A percentile compares a stretch with the other conserved stretches of the same genome.
These are phyloP conservation scores for Cecidostiba fungosa DNA, from an alignment of 2,888 invertebrate genomes.

Conservation along the genomic window DNA sequence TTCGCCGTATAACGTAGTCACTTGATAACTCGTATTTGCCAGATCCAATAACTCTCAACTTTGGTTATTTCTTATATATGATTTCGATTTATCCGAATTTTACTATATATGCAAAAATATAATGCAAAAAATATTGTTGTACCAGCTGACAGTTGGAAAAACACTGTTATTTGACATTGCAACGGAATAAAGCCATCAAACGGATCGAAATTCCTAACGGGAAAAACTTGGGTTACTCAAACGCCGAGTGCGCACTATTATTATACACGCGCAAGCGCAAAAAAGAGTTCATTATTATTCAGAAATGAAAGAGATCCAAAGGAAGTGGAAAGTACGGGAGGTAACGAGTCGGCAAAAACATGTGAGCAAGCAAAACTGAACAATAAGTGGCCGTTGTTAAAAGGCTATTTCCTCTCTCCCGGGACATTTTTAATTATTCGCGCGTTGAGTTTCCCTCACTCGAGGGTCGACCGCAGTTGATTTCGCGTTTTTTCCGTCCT, in stretches of 20 bases:
- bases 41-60: background rate
- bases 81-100: background rate
- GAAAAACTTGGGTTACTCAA: background rate
- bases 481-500: background rate
- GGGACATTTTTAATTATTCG: conserved; percentile 52
- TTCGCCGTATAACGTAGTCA: background rate
- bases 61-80: background rate
- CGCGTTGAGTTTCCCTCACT: background rate
- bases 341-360: conserved; percentile 15
- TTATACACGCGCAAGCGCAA: background rate
- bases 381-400: conserved; percentile 46
- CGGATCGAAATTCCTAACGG: background rate
- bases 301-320: background rate
- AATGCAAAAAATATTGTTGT: background rate
- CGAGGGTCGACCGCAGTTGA: background rate
- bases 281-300: background rate
- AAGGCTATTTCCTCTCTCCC: background rate
- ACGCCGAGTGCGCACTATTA: background rate
- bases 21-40: background rate
- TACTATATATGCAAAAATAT: too few relatives aligned
- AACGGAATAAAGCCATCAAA: background rate
- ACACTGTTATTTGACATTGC: too few relatives aligned
- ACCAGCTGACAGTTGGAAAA: too few relatives aligned
- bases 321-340: background rate
- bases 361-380: background rate